phyloP scores from a whole-genome alignment of 1,140 invertebrate species.

The Hestina assimilis region DNA sequence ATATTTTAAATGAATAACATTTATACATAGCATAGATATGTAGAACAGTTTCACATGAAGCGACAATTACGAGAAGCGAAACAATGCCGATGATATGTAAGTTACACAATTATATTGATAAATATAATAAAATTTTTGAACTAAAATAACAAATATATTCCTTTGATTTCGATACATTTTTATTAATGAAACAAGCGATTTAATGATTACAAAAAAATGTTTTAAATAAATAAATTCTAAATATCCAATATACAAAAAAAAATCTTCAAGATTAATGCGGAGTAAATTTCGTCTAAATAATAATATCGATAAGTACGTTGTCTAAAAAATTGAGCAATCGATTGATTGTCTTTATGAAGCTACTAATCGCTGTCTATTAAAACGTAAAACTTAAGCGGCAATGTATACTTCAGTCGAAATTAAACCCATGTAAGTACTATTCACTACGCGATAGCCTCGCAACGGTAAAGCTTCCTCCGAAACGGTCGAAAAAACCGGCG shows the following conservation, averaged over 20 bases:
- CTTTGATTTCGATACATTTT: not conserved
- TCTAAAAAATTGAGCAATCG: constrained; percentile 57
- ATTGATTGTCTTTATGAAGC: constrained; percentile 45
- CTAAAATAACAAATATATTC: no score
- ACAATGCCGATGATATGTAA: constrained; percentile 71
- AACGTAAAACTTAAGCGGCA: constrained; percentile 34
- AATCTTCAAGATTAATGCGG: not conserved
- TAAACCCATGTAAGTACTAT: constrained; percentile 39
- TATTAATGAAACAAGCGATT: not conserved
- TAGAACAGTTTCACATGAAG: constrained; percentile 43
- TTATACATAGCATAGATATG: constrained; percentile 35
- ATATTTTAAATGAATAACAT: constrained; percentile 31
- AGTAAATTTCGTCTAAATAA: constrained; percentile 5
- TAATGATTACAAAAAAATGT: not conserved
- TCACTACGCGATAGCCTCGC: constrained; percentile 40
- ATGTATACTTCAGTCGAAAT: constrained; percentile 19
- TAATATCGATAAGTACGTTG: constrained; percentile 7
- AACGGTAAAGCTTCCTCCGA: constrained; percentile 39
- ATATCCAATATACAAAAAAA: constrained; percentile 35
- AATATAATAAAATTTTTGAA: no score
- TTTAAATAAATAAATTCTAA: constrained; percentile 32
- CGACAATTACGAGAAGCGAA: constrained; percentile 64
- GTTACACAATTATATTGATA: constrained; percentile 45
- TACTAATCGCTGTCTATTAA: constrained; percentile 33
- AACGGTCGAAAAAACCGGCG: constrained; percentile 33